phyloP scores from a whole-genome alignment of 2,113 vertebrate genomes.

The Thunnus maccoyii region DNA sequence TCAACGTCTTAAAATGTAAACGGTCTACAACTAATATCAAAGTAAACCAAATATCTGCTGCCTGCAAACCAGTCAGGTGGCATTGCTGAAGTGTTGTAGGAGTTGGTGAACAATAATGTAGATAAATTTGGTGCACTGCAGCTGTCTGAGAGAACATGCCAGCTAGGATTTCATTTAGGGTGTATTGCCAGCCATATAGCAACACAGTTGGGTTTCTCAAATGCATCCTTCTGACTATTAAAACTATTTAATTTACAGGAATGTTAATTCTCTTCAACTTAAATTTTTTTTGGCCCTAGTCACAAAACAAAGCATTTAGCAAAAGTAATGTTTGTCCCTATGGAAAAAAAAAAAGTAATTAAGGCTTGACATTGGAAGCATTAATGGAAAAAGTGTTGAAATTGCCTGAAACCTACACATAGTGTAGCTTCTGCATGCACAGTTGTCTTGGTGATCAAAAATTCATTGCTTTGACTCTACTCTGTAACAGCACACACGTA shows the following conservation, averaged over 20 bases:
- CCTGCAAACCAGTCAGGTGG: not conserved
- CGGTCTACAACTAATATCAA: not conserved
- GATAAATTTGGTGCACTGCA: not conserved
- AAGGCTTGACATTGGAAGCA: not conserved
- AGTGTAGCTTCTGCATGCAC: slow-evolving; percentile 13
- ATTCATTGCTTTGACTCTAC: not conserved
- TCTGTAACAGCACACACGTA: not conserved
- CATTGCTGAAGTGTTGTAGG: not conserved
- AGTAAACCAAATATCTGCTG: slow-evolving; percentile 13
- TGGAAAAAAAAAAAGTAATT: not conserved
- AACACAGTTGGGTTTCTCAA: slow-evolving; percentile 28
- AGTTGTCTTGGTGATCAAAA: not conserved
- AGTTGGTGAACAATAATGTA: not conserved
- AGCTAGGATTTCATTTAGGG: not conserved
- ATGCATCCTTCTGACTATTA: not conserved
- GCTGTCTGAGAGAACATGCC: not conserved
- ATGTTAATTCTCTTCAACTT: not conserved
- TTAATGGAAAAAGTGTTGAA: not conserved
- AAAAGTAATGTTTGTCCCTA: not conserved
- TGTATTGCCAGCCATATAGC: not conserved
- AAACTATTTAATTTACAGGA: slow-evolving; percentile 12
- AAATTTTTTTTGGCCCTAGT: not conserved
- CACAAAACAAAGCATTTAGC: not conserved
- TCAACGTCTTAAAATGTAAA: not conserved
- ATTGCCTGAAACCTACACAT: slow-evolving; percentile 1